Conservation (phyloP, 2,113 vertebrate species). For the Calypte anna region DNA sequence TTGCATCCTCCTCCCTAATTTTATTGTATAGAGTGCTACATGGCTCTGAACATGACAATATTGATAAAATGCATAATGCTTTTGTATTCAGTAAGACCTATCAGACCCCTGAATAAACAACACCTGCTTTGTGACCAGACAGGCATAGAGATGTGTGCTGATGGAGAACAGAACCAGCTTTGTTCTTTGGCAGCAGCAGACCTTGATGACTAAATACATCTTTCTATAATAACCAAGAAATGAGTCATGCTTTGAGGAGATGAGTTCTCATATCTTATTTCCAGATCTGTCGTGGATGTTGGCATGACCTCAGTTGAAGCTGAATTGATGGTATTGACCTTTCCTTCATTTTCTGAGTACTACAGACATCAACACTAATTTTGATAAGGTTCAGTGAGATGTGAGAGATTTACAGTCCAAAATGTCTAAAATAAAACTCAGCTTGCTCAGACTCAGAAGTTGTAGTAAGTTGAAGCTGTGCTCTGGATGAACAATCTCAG, state of each 20-base stretch:
- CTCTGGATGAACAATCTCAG: not conserved
- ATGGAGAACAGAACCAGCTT: not conserved
- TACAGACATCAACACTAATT: not conserved
- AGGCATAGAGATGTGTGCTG: not conserved
- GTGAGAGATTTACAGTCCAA: not conserved
- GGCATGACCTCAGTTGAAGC: not conserved
- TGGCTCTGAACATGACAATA: not conserved
- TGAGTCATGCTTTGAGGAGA: not conserved
- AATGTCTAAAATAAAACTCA: not conserved
- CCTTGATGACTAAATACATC: not conserved
- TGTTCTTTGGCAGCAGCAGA: not conserved
- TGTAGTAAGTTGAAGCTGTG: not conserved
- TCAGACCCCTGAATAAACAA: not conserved
- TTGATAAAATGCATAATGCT: not conserved
- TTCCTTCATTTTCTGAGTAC: conserved; percentile 24
- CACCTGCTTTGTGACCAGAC: not conserved
- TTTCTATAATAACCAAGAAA: conserved; percentile 4
- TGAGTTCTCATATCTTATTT: not conserved
- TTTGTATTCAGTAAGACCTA: not conserved
- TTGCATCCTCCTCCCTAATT: not conserved
- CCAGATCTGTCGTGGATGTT: not conserved
- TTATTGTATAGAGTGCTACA: not conserved
- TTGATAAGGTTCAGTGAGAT: not conserved
- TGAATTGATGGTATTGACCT: conserved; percentile 24
- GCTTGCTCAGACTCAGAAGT: not conserved